These are phyloP conservation scores for Girardinichthys multiradiatus DNA, from an alignment of 2,113 vertebrate species.

Conservation along the genomic window DNA sequence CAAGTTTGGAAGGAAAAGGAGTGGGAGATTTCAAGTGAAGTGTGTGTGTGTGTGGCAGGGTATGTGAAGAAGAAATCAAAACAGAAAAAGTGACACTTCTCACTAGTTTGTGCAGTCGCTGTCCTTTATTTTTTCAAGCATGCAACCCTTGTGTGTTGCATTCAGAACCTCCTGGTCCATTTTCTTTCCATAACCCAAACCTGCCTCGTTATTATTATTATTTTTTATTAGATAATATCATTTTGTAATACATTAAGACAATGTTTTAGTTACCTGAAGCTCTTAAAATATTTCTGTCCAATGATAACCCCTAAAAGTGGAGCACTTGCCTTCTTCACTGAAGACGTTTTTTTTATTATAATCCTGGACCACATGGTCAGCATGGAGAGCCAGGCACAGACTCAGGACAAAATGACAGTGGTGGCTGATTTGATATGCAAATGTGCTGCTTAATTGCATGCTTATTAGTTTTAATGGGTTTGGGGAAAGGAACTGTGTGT, in stretches of 20 bases:
- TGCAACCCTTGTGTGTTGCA: constrained; percentile 53
- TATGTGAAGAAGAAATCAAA: constrained; percentile 51
- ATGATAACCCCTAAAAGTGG: constrained; percentile 53
- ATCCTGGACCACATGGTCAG: constrained; percentile 69
- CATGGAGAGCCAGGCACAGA: constrained; percentile 57
- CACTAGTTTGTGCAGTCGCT: constrained; percentile 66
- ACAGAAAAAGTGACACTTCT: constrained; percentile 43
- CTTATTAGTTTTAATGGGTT: constrained; percentile 75
- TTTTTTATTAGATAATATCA: constrained; percentile 8
- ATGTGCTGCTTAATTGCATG: constrained; percentile 66
- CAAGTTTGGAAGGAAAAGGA: constrained; percentile 31
- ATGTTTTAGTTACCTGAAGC: constrained; percentile 29
- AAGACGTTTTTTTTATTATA: constrained; percentile 59
- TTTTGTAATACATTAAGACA: constrained; percentile 39
- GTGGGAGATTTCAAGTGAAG: constrained; percentile 62
- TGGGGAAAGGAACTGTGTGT: constrained; percentile 65
- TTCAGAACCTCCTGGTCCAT: not conserved
- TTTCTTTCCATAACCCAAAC: constrained; percentile 26
- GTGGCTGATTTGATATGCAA: constrained; percentile 65
- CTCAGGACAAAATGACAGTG: constrained; percentile 69
- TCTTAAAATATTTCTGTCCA: constrained; percentile 60
- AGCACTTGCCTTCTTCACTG: constrained; percentile 40
- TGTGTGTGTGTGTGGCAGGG: constrained; percentile 21
- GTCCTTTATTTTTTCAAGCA: constrained; percentile 59
- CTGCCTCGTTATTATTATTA: constrained; percentile 14